Evolutionary conservation across 2,113 vertebrate genomes (phyloP), one percentile per base, ranked within the genome.

Genomic region (Atlantisia rogersi): DNA sequence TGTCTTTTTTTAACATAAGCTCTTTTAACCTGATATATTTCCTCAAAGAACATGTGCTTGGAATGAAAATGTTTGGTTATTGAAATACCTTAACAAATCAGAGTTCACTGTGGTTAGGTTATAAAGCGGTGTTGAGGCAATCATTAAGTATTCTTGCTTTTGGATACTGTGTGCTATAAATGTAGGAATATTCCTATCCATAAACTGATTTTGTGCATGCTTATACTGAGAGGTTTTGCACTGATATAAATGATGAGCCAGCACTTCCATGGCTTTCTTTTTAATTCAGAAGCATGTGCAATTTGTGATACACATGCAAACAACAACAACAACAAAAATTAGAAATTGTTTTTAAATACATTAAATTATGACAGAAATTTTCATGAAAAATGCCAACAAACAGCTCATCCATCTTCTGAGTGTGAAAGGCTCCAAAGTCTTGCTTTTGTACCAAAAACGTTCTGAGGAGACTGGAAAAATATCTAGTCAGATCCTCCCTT

Each of bases 21-120:
- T 56, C 63, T 91, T 96, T 91, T 91, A 95, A 86, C 65, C 80
- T 83, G 48, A 68, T 89, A 39, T 32, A 63, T 82, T 82, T 95
- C 71, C 88, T 59, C 68, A 69, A 90, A 78, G 62, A 70, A 58
- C 42, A 70, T 22, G 46, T 67, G 31, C 24, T 65, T 82, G 78
- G 32, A 75, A 67, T 24, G 82, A 75, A 73, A 91, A 81, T 15
- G 15, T 93, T 93, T 88, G 65, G 35, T 46, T 55, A 32, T 15
- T 48, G 58, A 82, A 86, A 94, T 78, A 65, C 15, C 13, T 56
- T 87, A 83, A 86, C 55, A 69, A 46, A 85, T 82, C 83, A 85
- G 81, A 73, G 59, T 24, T 78, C 44, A 37, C 55, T 42, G 25
- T 42, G 37, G 39, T 67, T 70, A 44, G 31, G 5, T 69, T 96